Conservation (phyloP, 2,888 invertebrate species). For the Tenthredo livida region DNA sequence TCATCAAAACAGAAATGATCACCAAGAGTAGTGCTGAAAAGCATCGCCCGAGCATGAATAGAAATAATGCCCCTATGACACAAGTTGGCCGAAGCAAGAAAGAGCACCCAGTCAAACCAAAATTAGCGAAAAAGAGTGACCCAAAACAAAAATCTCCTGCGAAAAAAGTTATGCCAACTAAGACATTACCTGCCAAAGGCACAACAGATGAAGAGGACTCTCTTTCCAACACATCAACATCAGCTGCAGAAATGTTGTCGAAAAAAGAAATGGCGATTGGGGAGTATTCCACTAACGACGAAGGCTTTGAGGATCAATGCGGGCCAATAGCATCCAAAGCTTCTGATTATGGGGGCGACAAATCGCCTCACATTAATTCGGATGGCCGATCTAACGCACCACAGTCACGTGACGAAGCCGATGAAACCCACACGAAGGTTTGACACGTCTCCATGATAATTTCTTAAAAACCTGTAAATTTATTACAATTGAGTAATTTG, state of each 20-base stretch:
- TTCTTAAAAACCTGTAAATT: background rate
- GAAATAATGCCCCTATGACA: background rate
- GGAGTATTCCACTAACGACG: background rate
- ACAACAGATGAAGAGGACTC: background rate
- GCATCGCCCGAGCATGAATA: background rate
- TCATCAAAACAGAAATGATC: background rate
- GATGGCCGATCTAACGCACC: background rate
- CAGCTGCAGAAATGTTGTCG: background rate
- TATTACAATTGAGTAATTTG: conserved; percentile 3
- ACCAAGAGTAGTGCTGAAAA: background rate
- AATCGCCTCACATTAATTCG: background rate
- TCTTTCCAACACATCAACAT: background rate
- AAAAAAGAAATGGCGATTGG: background rate
- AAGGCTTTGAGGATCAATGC: background rate
- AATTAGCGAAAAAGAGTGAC: background rate
- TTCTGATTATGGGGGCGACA: background rate
- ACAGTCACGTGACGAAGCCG: background rate
- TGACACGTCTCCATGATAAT: background rate
- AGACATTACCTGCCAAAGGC: background rate
- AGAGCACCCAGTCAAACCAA: background rate
- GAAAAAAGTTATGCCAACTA: background rate
- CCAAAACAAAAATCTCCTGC: background rate
- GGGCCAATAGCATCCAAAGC: background rate
- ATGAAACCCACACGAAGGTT: background rate
- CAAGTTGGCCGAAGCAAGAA: background rate